Evolutionary conservation across 2,113 vertebrate genomes (phyloP), one percentile per base, ranked within the genome.

Genomic region (Caloenas nicobarica): DNA sequence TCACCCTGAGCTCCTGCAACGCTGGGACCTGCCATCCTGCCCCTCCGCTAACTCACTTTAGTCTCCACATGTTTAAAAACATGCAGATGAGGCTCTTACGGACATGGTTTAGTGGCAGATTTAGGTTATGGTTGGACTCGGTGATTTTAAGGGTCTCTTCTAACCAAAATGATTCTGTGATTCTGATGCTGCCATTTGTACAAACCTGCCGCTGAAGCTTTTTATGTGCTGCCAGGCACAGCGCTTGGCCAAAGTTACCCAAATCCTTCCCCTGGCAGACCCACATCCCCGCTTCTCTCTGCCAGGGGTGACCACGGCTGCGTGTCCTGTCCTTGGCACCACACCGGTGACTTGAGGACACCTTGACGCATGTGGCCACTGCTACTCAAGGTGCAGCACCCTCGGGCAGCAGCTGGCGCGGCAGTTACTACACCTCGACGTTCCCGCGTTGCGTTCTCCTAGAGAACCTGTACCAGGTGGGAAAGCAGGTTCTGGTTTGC

Each of bases 11-110:
- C 72, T 60, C 80, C 76, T 33, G 51, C 38, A 22, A 10, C 24
- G 11, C 93, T 7, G 26, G 24, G 3, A 3, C 50, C 58, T 36
- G 7, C 44, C 2, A 0, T 26, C 81, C 80, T 7, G 31, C 48
- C 70, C 4, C 85, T 29, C 60, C 6, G 1, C 62, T 10, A 10
- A 4, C 8, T 16, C 8, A 0, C 76, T 61, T 29, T 1, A 2
- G 31, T 13, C 36, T 34, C 46, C 42, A 7, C 11, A 54, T 24
- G 8, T 3, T 0, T 50, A 46, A 46, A 46, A 46, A 46, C 44
- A 46, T 18, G 44, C 44, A 46, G 44, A 46, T 19, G 44, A 46
- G 18, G 44, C 44, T 46, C 44, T 46, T 9, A 46, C 44, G 44
- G 44, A 19, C 44, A 46, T 10, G 44, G 44, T 46, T 46, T 46